Conservation (phyloP, 2,797 vertebrate species). For the Knipowitschia caucasica region DNA sequence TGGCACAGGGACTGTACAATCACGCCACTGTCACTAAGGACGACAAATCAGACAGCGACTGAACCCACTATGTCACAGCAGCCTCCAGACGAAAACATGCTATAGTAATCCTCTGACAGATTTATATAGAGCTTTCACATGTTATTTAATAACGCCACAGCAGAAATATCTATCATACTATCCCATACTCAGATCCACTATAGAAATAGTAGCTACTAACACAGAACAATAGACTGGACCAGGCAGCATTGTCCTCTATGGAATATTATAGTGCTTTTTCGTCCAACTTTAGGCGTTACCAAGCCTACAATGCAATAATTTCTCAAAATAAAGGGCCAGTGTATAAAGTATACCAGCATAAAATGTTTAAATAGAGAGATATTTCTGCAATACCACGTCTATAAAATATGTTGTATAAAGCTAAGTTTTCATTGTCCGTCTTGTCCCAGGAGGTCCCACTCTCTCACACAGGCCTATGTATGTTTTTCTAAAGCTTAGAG, state of each 20-base stretch:
- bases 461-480: conserved; percentile 64
- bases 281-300: conserved; percentile 57
- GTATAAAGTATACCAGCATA: conserved; percentile 97
- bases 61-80: conserved; percentile 62
- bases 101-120: conserved; percentile 69
- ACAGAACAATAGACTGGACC: conserved; percentile 19
- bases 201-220: conserved; percentile 20
- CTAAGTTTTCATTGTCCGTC: conserved; percentile 75
- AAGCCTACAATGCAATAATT: conserved; percentile 94
- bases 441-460: conserved; percentile 63
- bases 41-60: conserved; percentile 97
- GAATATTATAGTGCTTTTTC: conserved; percentile 68
- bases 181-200: conserved; percentile 28
- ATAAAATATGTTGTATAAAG: conserved; percentile 84
- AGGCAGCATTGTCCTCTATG: conserved; percentile 31
- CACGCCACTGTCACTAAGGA: conserved; percentile 92
- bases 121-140: conserved; percentile 57
- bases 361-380: conserved; percentile 82
- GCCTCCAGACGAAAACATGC: conserved; percentile 61
- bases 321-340: conserved; percentile 90
- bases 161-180: conserved; percentile 48
- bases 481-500: conserved; percentile 59
- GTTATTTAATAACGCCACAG: conserved; percentile 61
- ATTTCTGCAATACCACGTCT: conserved; percentile 94
- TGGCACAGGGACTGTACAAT: conserved; percentile 96